Base-by-base conservation (phyloP, 2,888 invertebrate genomes). In the Pseudoips prasinana region DNA sequence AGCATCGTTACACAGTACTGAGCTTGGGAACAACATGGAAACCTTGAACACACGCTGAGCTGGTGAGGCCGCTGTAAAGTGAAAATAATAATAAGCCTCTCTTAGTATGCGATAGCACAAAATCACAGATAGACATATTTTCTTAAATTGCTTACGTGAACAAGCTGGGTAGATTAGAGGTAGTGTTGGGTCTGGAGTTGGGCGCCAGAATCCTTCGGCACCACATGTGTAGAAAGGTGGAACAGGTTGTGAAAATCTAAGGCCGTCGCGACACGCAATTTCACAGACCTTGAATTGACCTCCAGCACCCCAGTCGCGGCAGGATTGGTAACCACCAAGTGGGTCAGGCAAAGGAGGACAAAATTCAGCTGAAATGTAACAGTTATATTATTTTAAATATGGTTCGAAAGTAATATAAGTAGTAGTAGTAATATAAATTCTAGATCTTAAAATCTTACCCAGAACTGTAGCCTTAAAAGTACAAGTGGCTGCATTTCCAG, bases 201-300 rank as follows among this genome's bases (percentile, higher is more conserved):
- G 98, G 56, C 97, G 91, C 99, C 98, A 99, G 82, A 97, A 96
- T 22, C 98, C 99, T 92, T 98, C 98, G 32, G 95, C 96, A n/a
- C 98, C 98, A 70, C 99, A 99, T 1, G 97, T 97, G 76, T 98
- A 99, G 90, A 98, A 98, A 54, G 96, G 95, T 1, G 98, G 98
- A n/a, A 98, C 95, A 35, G 93, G 92, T 69, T 96, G 95, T 0
- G 98, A 97, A 89, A 99, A 99, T 52, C 95, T 90, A 3, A 96
- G 86, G n/a, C 96, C 96, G 36, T 92, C 82, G 53, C 96, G 95
- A 64, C 97, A 97, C 27, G 92, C 91, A 40, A 97, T 97, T 79
- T 97, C 96, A 74, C 98, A 98, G 1, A 98, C 95, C 85, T 97
- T 97, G 81, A 97, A 98, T 68, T 97, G 96, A 23, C 98, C 96